Percentiles rank a stretch among this genome's conserved stretches.
Evolutionary conservation across 1,140 invertebrate species (phyloP).

Genomic region (Formica exsecta): DNA sequence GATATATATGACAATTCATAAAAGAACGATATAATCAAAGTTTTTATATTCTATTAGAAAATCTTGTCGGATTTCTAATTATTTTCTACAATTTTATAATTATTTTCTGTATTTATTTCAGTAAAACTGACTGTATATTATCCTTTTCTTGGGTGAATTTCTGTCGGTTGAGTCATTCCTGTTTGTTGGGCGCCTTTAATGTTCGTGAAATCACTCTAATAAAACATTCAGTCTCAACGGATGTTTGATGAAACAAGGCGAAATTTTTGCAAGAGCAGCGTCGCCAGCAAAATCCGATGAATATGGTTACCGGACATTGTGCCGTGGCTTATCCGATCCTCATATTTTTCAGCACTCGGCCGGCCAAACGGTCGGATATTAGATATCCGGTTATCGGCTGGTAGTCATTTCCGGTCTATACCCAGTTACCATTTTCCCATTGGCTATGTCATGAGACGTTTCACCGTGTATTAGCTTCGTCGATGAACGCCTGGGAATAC

Average conservation of each 20-base stretch:
- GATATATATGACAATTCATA: not conserved
- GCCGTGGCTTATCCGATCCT: slow-evolving; percentile 76
- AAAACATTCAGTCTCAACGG: slow-evolving; percentile 7
- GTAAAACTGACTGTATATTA: not conserved
- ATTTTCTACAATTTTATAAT: too few relatives aligned
- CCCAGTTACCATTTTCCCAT: slow-evolving; percentile 72
- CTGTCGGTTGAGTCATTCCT: not conserved
- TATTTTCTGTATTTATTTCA: not conserved
- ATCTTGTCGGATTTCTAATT: too few relatives aligned
- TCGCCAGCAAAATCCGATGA: slow-evolving; percentile 36
- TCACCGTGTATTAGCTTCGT: slow-evolving; percentile 39
- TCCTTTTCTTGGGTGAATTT: not conserved
- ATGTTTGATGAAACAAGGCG: not conserved
- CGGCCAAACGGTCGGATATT: slow-evolving; percentile 79
- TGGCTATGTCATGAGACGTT: slow-evolving; percentile 50
- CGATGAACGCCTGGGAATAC: slow-evolving; percentile 48
- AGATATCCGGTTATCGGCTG: slow-evolving; percentile 80
- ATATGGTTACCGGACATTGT: slow-evolving; percentile 65
- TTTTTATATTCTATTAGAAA: too few relatives aligned
- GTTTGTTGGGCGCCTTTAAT: not conserved
- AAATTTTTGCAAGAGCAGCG: slow-evolving; percentile 55
- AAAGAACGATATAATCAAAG: too few relatives aligned
- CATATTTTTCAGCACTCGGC: slow-evolving; percentile 78
- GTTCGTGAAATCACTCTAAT: not conserved
- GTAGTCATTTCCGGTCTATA: slow-evolving; percentile 77